Evolutionary conservation across 92 coral and sea anemone species (phyloP).

Genomic region (Virgularia gustaviana): DNA sequence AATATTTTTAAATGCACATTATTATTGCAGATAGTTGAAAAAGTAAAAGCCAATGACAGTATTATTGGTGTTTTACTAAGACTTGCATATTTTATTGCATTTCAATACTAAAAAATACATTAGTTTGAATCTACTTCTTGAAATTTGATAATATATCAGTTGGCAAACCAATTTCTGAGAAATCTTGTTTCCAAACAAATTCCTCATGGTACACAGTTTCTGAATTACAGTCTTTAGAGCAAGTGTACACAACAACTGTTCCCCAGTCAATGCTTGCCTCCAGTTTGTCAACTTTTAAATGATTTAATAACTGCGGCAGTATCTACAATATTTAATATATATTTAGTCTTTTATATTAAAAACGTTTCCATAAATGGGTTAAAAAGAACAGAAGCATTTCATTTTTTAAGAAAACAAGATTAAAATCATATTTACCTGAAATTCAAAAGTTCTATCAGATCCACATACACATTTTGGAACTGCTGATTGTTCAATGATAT

Average conservation of each 20-base stretch:
- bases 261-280: conserved; percentile 97
- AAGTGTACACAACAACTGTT: conserved; percentile 78
- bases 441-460: conserved; percentile 83
- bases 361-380: neutral
- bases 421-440: conserved; percentile 62
- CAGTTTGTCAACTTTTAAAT: conserved; percentile 67
- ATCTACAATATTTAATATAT: conserved; percentile 47
- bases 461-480: conserved; percentile 84
- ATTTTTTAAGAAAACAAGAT: neutral
- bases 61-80: too few relatives aligned
- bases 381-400: neutral
- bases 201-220: conserved; percentile 58
- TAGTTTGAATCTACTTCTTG: neutral
- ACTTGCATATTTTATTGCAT: too few relatives aligned
- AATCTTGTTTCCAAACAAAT: conserved; percentile 96
- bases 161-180: conserved; percentile 83
- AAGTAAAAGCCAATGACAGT: too few relatives aligned
- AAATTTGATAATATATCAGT: conserved; percentile 52
- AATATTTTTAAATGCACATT: too few relatives aligned
- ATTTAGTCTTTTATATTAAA: neutral
- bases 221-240: conserved; percentile 67
- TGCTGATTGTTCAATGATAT: conserved; percentile 48
- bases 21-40: too few relatives aligned
- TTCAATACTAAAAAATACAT: neutral
- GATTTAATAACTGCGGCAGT: conserved; percentile 92